phyloP scores from a whole-genome alignment of 2,113 vertebrate species.

The Diphyllodes magnificus region DNA sequence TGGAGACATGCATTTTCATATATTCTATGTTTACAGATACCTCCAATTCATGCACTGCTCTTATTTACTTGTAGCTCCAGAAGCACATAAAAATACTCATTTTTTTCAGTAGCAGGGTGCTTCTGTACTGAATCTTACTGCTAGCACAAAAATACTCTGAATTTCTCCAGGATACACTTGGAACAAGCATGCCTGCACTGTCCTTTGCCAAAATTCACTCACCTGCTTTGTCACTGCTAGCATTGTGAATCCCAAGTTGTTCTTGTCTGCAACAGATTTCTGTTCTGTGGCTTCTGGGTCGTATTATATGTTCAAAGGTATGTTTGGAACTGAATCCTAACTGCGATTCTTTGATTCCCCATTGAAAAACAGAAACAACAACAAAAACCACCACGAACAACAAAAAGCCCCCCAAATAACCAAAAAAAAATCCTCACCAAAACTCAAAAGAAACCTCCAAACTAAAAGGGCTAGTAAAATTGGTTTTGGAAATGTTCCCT shows the following conservation, averaged over 20 bases:
- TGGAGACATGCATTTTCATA: not conserved
- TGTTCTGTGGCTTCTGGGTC: not conserved
- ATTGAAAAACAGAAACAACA: not conserved
- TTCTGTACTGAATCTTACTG: not conserved
- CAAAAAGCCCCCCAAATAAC: not conserved
- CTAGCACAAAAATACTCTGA: not conserved
- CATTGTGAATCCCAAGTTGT: not conserved
- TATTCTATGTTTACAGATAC: not conserved
- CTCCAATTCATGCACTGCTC: not conserved
- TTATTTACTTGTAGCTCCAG: not conserved
- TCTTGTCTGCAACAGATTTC: not conserved
- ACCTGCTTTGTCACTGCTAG: not conserved
- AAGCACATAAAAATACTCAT: not conserved
- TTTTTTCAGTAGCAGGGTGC: not conserved
- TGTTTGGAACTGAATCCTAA: not conserved
- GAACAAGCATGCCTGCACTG: not conserved
- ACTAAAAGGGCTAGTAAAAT: not conserved
- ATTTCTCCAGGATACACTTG: not conserved
- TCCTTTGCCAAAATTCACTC: not conserved
- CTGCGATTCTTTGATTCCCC: not conserved
- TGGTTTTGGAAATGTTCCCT: not conserved
- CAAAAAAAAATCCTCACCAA: not conserved
- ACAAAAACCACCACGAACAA: not conserved
- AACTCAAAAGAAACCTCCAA: not conserved
- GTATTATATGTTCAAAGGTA: not conserved